These are phyloP conservation scores for Vanessa atalanta DNA, from an alignment of 1,140 invertebrate genomes.

Conservation along the genomic window DNA sequence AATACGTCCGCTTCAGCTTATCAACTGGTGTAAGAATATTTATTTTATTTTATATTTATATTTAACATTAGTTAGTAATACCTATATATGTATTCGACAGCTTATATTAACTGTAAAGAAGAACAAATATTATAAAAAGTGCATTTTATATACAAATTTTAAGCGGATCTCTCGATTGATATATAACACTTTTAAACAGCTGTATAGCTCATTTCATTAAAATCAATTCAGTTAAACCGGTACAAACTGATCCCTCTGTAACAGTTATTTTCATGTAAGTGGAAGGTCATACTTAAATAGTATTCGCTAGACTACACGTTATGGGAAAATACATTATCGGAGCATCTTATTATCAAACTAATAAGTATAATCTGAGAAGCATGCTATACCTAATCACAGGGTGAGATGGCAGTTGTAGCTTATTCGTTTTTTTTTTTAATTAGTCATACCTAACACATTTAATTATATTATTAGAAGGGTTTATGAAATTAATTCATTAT, in stretches of 20 bases:
- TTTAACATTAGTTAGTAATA: too few species aligned
- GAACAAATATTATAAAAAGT: too few species aligned
- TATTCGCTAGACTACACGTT: neutral
- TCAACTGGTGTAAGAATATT: too few species aligned
- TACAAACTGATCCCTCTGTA: neutral
- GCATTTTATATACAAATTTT: neutral
- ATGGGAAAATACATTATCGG: conserved; percentile 1
- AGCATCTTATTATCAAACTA: neutral
- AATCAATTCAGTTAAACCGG: neutral
- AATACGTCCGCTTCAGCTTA: too few species aligned
- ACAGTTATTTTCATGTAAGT: neutral
- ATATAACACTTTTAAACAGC: conserved; percentile 3
- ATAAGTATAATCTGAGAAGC: neutral
- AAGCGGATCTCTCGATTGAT: neutral
- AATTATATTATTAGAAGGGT: too few species aligned
- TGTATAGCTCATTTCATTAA: conserved; percentile 1
- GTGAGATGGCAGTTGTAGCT: neutral
- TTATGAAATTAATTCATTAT: too few species aligned
- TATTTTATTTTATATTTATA: too few species aligned
- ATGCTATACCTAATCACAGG: neutral
- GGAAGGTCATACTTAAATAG: neutral
- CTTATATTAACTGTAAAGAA: too few species aligned
- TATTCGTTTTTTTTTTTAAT: neutral
- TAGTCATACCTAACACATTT: neutral
- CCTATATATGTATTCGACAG: too few species aligned